Evolutionary conservation across 2,888 invertebrate species (phyloP).

Genomic region (Drosophila seclusa): DNA sequence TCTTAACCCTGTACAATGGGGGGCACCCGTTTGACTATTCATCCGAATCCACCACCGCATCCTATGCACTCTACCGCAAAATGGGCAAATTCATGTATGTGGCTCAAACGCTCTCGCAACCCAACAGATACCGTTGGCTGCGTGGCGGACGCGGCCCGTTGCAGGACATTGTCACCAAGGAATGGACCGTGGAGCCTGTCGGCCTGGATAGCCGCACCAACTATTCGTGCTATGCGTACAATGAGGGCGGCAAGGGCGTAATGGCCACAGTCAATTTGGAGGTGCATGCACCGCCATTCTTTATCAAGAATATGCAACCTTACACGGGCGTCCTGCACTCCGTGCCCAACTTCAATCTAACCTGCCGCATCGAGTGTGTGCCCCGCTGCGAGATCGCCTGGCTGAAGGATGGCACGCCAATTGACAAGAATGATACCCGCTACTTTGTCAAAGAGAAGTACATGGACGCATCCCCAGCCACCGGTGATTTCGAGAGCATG

Average conservation of each 20-base stretch:
- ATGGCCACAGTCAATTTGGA: conserved; percentile 89
- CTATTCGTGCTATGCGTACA: conserved; percentile 94
- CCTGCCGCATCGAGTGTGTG: conserved; percentile 95
- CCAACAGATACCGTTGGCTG: conserved; percentile 90
- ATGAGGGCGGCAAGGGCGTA: conserved; percentile 92
- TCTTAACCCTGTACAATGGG: conserved; percentile 80
- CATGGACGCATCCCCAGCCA: conserved; percentile 90
- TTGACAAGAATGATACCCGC: conserved; percentile 86
- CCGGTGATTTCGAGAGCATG: conserved; percentile 95
- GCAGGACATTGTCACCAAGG: conserved; percentile 90
- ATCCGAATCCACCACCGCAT: conserved; percentile 46
- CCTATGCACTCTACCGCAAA: conserved; percentile 79
- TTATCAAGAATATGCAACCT: conserved; percentile 92
- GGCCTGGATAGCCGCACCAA: conserved; percentile 94
- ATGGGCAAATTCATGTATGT: conserved; percentile 83
- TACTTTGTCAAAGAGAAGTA: conserved; percentile 90
- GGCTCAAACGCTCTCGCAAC: conserved; percentile 81
- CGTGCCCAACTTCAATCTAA: conserved; percentile 90
- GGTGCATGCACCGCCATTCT: conserved; percentile 93
- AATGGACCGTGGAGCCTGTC: conserved; percentile 93
- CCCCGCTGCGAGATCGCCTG: conserved; percentile 94
- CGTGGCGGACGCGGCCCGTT: conserved; percentile 90
- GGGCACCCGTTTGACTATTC: conserved; percentile 47
- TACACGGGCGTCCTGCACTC: conserved; percentile 93
- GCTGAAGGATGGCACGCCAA: conserved; percentile 91